A percentile compares a stretch with the other conserved stretches of the same genome.
phyloP scores from a whole-genome alignment of 2,113 vertebrate genomes.

The Camelus dromedarius region DNA sequence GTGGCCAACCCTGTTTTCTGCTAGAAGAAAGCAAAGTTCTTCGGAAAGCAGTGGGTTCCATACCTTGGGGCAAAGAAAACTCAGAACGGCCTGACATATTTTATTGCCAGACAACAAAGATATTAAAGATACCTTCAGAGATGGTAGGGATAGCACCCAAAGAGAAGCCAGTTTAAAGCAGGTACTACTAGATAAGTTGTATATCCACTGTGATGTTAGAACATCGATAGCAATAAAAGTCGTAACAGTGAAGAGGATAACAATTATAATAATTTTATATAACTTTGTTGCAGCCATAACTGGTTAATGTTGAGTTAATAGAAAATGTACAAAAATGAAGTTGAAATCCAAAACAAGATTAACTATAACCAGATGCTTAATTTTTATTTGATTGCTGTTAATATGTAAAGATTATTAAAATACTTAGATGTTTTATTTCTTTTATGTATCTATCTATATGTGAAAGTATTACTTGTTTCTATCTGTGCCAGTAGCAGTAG shows the following conservation, averaged over 20 bases:
- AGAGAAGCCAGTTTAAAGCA: constrained; percentile 32
- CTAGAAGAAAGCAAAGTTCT: constrained; percentile 41
- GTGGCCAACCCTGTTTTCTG: not conserved
- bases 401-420: not conserved
- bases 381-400: constrained; percentile 52
- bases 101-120: not conserved
- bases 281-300: not conserved
- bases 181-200: not conserved
- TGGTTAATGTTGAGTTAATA: constrained; percentile 25
- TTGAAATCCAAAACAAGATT: constrained; percentile 43
- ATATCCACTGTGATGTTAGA: not conserved
- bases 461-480: constrained; percentile 5
- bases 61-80: not conserved
- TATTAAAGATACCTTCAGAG: not conserved
- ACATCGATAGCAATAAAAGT: not conserved
- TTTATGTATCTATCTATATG: not conserved
- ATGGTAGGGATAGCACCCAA: not conserved
- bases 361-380: not conserved
- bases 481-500: not conserved
- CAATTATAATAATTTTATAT: constrained; percentile 34
- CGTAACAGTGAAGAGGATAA: not conserved
- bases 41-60: not conserved
- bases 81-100: not conserved
- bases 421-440: constrained; percentile 32
- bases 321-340: constrained; percentile 42